Evolutionary conservation across 92 coral and sea anemone species (phyloP), one percentile per base, ranked within the genome.

Genomic region (Paramuricea clavata): DNA sequence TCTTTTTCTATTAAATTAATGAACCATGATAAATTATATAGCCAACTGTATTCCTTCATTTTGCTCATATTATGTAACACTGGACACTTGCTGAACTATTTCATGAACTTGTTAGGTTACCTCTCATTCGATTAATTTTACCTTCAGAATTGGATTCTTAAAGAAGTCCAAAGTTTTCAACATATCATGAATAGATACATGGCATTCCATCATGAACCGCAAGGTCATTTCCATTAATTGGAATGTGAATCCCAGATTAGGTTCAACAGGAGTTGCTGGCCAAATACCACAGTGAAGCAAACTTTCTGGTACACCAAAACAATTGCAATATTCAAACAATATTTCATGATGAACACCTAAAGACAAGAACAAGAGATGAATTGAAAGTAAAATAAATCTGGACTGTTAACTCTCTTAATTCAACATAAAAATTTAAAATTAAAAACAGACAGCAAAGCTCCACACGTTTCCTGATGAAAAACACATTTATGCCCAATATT

Each of bases 201-300:
- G 94, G 32, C 88, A 88, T 74, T 91, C 90, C 89, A 88, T 87
- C 68, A 91, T 35, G 7, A 87, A 39, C 30, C 81, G 44, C 35
- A 76, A 49, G 1, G 87, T 42, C 35, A 64, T 65, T 6, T 57
- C 60, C 94, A 91, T 36, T 75, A 91, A 64, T 9, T 67, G 76
- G 41, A 52, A 16, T 25, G 92, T 79, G 74, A 91, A 91, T 25
- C 87, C 92, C 57, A 88, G 42, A 54, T 50, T 84, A 30, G 94
- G 92, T 75, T 79, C 88, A 17, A 79, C 82, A 23, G 90, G 92
- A 33, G 94, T 88, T 23, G 92, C 94, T 7, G 88, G 94, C 92
- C 92, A 87, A 83, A 91, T 54, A 59, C 94, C 89, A 61, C 81
- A 88, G 49, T 49, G 83, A 8, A 91, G 74, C 15, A 91, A 78